Conservation (phyloP, 2,888 invertebrate genomes). For the Brachynemurus nebulosus region DNA sequence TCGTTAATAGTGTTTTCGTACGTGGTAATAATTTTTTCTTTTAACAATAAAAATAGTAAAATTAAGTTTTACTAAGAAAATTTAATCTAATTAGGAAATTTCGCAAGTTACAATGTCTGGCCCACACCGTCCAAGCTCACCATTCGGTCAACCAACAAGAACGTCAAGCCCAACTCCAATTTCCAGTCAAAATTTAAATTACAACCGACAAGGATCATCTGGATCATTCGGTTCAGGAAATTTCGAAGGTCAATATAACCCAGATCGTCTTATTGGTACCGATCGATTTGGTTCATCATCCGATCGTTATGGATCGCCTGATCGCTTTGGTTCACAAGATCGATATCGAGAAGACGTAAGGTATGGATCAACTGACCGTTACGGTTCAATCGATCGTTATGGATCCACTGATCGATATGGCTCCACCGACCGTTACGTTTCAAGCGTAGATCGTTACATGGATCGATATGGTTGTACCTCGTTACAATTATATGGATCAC, state of each 20-base stretch:
- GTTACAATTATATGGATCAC: constrained; percentile 6
- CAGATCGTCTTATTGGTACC: constrained; percentile 1
- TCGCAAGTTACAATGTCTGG: constrained; percentile 5
- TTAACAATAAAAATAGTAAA: not conserved
- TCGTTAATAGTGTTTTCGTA: not conserved
- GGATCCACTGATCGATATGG: constrained; percentile 4
- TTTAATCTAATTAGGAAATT: not conserved
- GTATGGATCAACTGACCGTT: constrained; percentile 5
- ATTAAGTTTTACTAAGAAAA: not conserved
- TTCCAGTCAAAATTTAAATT: constrained; percentile 6
- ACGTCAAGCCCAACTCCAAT: constrained; percentile 10
- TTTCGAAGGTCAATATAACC: constrained; percentile 3
- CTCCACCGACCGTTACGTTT: constrained; percentile 2
- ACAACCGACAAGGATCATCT: constrained; percentile 7
- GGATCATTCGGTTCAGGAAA: constrained; percentile 1
- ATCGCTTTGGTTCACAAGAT: not conserved
- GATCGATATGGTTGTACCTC: constrained; percentile 5
- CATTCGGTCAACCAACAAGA: constrained; percentile 8
- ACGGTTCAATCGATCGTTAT: constrained; percentile 1
- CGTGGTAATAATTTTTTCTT: not conserved
- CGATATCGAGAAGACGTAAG: constrained; percentile 3
- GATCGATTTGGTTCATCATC: constrained; percentile 8
- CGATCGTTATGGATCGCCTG: constrained; percentile 3
- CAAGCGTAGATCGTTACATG: constrained; percentile 3
- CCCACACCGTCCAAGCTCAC: constrained; percentile 9